Evolutionary conservation across 2,888 invertebrate species (phyloP), one percentile per base, ranked within the genome.

Genomic region (Camptogramma bilineatum): DNA sequence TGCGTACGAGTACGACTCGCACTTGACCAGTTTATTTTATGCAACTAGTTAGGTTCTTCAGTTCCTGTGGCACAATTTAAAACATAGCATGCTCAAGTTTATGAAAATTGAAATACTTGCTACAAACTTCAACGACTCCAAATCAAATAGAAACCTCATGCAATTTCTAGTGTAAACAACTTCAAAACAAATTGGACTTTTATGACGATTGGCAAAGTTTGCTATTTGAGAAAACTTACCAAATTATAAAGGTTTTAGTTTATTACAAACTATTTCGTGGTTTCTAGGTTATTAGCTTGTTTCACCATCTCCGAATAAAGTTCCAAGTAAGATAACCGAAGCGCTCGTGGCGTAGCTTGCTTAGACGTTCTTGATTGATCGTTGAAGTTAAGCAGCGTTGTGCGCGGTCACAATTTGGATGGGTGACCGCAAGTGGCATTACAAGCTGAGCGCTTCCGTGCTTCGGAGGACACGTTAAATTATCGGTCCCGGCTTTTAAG

Each of bases 41-140:
- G 28, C 7, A 28, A 28, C 28, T 28, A 7, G 28, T 7, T 28
- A 28, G 7, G 7, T 4, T 28, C 28, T 28, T 28, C 4, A 28
- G 7, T 28, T 28, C 7, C 2, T 28, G 28, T 28, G 5, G 10
- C 19, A 18, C 18, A 18, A 18, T 47, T 19, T 47, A 9, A 47
- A 47, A 47, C 8, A 4, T 46, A 51, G 2, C 28, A 53, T 46
- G 24, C 17, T 19, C 31, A 60, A 56, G 52, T 60, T 61, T 65
- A 65, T 61, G 57, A 66, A 64, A 64, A 60, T 64, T 64, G 59
- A 54, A 60, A 54, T 28, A 60, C 55, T 39, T 60, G 50, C 44
- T 34, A 7, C 18, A 46, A 46, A 54, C 46, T 56, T 56, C 13
- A 9, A 13, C 34, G 19, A 46, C 44, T 53, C 48, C 42, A 53